Percentiles rank a stretch among this genome's conserved stretches.
Conservation (phyloP, 2,113 vertebrate genomes). For the Thamnophis sirtalis region DNA sequence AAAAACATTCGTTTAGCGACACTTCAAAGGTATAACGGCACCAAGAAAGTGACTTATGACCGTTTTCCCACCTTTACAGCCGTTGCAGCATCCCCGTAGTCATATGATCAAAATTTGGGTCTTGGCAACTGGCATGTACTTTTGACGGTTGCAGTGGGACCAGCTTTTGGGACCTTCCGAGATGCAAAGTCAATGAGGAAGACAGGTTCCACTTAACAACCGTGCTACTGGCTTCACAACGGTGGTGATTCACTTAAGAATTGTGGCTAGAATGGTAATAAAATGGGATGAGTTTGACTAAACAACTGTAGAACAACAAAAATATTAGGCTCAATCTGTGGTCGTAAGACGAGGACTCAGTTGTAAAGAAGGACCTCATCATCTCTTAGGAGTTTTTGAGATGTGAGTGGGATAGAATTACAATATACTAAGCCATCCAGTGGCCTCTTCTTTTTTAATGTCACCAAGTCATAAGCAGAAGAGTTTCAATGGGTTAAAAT, state of each 20-base stretch:
- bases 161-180: not conserved
- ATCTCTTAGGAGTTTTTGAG: not conserved
- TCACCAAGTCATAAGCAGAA: not conserved
- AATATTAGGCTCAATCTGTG: not conserved
- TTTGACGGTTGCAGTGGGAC: not conserved
- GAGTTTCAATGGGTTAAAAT: not conserved
- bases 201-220: not conserved
- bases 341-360: not conserved
- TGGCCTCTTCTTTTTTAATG: not conserved
- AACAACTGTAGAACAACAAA: not conserved
- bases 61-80: not conserved
- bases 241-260: not conserved
- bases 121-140: not conserved
- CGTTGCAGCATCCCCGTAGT: not conserved
- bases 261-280: not conserved
- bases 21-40: not conserved
- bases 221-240: not conserved
- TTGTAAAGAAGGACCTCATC: not conserved
- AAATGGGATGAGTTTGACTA: not conserved
- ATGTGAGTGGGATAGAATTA: not conserved
- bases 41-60: not conserved
- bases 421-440: not conserved
- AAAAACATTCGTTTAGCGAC: not conserved
- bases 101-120: not conserved
- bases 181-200: not conserved